phyloP scores from a whole-genome alignment of 2,113 vertebrate species.

The Pteruthius melanotis region DNA sequence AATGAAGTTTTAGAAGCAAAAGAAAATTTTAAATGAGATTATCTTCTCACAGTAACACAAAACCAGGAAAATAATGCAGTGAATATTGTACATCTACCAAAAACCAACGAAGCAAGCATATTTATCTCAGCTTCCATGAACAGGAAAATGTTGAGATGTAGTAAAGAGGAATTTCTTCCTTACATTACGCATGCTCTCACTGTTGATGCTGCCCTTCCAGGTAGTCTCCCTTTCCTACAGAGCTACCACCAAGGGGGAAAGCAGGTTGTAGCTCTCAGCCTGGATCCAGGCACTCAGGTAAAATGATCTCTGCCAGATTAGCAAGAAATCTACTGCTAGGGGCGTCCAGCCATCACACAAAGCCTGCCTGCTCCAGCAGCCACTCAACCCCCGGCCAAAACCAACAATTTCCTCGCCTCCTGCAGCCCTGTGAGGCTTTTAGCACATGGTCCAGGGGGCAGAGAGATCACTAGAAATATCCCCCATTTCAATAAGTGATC shows the following conservation, averaged over 20 bases:
- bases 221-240: neutral
- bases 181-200: neutral
- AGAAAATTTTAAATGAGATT: neutral
- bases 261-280: neutral
- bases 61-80: neutral
- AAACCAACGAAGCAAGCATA: neutral
- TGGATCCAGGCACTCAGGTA: neutral
- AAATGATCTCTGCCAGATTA: neutral
- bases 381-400: neutral
- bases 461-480: neutral
- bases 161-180: neutral
- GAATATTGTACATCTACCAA: neutral
- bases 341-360: accelerated
- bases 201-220: neutral
- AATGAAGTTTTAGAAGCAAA: neutral
- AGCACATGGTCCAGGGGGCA: accelerated
- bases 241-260: neutral
- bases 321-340: neutral
- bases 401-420: neutral
- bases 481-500: neutral
- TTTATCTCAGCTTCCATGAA: neutral
- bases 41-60: neutral
- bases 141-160: neutral
- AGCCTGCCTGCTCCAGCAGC: accelerated
- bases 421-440: neutral